phyloP scores from a whole-genome alignment of 2,888 invertebrate species.

The Marasmarcha lunaedactyla region DNA sequence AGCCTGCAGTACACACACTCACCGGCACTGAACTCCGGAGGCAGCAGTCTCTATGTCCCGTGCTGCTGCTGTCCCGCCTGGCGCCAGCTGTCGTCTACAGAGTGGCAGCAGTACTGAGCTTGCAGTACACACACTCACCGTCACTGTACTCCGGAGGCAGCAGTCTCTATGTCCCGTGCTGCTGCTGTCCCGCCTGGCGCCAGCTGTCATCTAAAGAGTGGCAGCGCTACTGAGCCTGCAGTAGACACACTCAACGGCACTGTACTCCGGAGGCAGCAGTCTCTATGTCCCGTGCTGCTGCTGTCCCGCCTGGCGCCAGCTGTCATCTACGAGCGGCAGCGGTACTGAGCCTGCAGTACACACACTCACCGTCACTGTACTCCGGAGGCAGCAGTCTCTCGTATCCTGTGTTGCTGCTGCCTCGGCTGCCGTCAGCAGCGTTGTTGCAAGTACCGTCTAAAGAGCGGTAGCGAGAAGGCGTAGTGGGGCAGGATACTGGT shows the following conservation, averaged over 20 bases:
- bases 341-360: no score
- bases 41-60: conserved; percentile 74
- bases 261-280: conserved; percentile 75
- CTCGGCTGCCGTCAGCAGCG: conserved; percentile 75
- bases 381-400: conserved; percentile 76
- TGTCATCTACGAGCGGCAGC: conserved; percentile 81
- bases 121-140: no score
- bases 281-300: conserved; percentile 73
- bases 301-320: conserved; percentile 79
- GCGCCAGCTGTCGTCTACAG: conserved; percentile 76
- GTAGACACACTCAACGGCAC: conserved; percentile 75
- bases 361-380: conserved; percentile 75
- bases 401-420: conserved; percentile 74
- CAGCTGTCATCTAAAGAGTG: conserved; percentile 78
- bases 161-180: conserved; percentile 74
- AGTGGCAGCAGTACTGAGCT: conserved; percentile 80
- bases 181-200: conserved; percentile 79
- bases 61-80: conserved; percentile 78
- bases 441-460: conserved; percentile 90
- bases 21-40: conserved; percentile 77
- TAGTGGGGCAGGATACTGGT: conserved; percentile 44
- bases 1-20: no score
- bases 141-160: conserved; percentile 76
- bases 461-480: conserved; percentile 72
- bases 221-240: no score